Evolutionary conservation across 1,140 invertebrate species (phyloP).

Genomic region (Eupeodes corollae): DNA sequence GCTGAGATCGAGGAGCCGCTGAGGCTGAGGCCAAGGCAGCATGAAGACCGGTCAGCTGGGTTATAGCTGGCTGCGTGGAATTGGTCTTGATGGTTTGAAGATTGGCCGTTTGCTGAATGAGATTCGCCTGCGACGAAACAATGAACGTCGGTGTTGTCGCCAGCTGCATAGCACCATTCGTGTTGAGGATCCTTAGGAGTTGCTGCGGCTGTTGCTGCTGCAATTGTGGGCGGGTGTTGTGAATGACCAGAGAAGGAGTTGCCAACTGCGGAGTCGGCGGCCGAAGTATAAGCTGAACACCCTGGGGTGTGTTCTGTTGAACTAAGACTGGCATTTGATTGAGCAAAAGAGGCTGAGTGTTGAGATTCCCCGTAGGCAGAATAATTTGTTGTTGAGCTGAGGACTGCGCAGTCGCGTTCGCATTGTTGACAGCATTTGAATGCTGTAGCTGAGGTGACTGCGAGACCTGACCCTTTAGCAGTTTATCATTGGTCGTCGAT

Average conservation of each 20-base stretch:
- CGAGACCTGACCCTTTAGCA: slow-evolving; percentile 23
- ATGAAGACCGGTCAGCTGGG: slow-evolving; percentile 30
- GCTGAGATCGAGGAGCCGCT: slow-evolving; percentile 34
- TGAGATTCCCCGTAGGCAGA: slow-evolving; percentile 17
- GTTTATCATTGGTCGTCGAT: slow-evolving; percentile 5
- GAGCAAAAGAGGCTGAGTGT: slow-evolving; percentile 27
- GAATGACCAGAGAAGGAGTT: slow-evolving; percentile 37
- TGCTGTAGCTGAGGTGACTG: slow-evolving; percentile 25
- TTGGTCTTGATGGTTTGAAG: slow-evolving; percentile 27
- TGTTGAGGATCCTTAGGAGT: slow-evolving; percentile 39
- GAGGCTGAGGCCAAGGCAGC: slow-evolving; percentile 17
- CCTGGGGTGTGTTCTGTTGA: slow-evolving; percentile 38
- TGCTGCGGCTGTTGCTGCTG: slow-evolving; percentile 40
- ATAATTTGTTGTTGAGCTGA: slow-evolving; percentile 26
- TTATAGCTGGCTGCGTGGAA: slow-evolving; percentile 19
- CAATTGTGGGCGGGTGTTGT: slow-evolving; percentile 28
- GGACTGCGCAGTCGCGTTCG: background rate
- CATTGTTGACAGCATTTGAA: background rate
- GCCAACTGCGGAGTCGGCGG: slow-evolving; percentile 40
- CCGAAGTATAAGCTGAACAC: slow-evolving; percentile 42
- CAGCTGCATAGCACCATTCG: slow-evolving; percentile 40
- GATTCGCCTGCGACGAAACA: slow-evolving; percentile 36
- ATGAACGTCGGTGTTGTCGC: slow-evolving; percentile 36
- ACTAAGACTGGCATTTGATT: slow-evolving; percentile 38
- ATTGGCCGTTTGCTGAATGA: slow-evolving; percentile 29